phyloP scores from a whole-genome alignment of 2,888 invertebrate species.

The Saturnia japonica region DNA sequence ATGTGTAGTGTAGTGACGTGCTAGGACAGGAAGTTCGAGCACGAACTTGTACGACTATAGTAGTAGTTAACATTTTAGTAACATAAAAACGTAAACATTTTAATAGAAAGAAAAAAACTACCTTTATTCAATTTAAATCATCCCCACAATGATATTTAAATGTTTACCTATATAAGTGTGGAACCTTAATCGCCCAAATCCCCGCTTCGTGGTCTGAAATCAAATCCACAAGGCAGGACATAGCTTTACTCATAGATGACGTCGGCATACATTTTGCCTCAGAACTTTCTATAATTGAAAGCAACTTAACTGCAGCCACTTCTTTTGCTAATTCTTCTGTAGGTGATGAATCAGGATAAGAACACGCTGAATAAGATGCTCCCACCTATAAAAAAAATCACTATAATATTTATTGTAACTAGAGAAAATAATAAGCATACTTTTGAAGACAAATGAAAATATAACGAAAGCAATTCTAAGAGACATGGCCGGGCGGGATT shows the following conservation, averaged over 20 bases:
- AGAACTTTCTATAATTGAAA: slow-evolving; percentile 62
- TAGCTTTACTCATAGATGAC: slow-evolving; percentile 47
- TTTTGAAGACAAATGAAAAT: background rate
- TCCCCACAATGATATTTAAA: background rate
- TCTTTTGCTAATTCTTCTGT: slow-evolving; percentile 69
- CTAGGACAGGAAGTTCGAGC: too few species aligned
- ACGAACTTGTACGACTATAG: too few species aligned
- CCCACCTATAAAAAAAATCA: slow-evolving; percentile 54
- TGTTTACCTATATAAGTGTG: slow-evolving; percentile 77
- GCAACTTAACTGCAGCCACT: slow-evolving; percentile 65
- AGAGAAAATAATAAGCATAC: background rate
- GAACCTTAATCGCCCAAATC: slow-evolving; percentile 81
- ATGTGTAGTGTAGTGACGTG: too few species aligned
- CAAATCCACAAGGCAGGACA: slow-evolving; percentile 58
- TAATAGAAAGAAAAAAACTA: background rate
- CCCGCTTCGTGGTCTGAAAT: slow-evolving; percentile 80
- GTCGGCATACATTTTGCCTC: slow-evolving; percentile 59
- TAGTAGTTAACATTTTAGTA: background rate
- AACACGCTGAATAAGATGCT: slow-evolving; percentile 52
- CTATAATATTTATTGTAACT: slow-evolving; percentile 10
- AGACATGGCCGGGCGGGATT: background rate
- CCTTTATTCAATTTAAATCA: too few species aligned
- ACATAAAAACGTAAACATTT: background rate
- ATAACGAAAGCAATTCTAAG: background rate
- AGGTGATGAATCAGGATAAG: slow-evolving; percentile 72